Evolutionary conservation across 2,888 invertebrate genomes (phyloP).

Genomic region (Leucophenga montana): DNA sequence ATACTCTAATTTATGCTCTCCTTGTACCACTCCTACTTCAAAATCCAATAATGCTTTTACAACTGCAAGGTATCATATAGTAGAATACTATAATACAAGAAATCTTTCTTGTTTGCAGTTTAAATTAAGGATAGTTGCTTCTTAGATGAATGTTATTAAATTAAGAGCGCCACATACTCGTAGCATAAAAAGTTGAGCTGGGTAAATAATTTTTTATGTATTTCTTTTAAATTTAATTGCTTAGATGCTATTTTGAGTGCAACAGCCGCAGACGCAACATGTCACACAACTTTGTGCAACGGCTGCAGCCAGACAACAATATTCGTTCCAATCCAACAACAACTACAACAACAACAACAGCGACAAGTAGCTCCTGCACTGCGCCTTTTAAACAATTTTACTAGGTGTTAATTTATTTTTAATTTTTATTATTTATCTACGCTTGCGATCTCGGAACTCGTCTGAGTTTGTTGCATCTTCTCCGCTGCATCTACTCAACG

Average conservation of each 20-base stretch:
- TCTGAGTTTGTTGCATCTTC: constrained; percentile 23
- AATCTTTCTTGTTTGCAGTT: neutral
- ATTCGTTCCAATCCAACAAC: constrained; percentile 29
- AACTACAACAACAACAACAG: constrained; percentile 23
- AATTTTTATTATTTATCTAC: constrained; percentile 69
- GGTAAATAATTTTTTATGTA: constrained; percentile 40
- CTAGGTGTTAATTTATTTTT: constrained; percentile 70
- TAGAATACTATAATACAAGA: no score
- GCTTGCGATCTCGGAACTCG: constrained; percentile 49
- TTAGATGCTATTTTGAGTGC: constrained; percentile 58
- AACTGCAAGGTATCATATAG: no score
- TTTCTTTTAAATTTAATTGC: constrained; percentile 54
- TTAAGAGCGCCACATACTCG: neutral
- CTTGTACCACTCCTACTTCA: no score
- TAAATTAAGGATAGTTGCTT: neutral
- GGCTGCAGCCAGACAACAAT: constrained; percentile 17
- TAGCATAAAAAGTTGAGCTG: neutral
- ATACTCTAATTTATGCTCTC: no score
- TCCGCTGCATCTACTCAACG: constrained; percentile 9
- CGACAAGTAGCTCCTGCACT: constrained; percentile 35
- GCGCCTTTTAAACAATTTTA: constrained; percentile 45
- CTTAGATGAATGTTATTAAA: neutral
- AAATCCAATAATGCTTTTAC: no score
- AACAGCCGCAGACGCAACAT: constrained; percentile 17
- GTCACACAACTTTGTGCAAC: constrained; percentile 46